Evolutionary conservation across 2,888 invertebrate species (phyloP).

Genomic region (Argynnis bischoffii): DNA sequence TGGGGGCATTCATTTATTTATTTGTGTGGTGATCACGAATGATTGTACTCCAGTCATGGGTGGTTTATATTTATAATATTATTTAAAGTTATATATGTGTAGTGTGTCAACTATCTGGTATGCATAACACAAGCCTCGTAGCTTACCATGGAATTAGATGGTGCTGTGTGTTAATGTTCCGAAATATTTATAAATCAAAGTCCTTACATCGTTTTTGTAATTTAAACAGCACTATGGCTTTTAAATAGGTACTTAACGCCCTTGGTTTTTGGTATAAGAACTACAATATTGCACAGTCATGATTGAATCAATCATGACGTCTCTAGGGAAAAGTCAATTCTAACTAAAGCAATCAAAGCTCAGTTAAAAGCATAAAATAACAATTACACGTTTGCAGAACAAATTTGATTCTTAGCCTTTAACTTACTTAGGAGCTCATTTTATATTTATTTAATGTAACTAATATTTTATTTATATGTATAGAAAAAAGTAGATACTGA

Average conservation of each 20-base stretch:
- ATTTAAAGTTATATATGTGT: too few relatives aligned
- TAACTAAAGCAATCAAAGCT: slow-evolving; percentile 6
- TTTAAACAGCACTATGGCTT: not conserved
- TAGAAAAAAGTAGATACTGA: too few relatives aligned
- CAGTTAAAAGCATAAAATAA: slow-evolving; percentile 14
- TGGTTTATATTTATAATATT: too few relatives aligned
- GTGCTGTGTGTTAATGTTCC: too few relatives aligned
- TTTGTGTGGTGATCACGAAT: too few relatives aligned
- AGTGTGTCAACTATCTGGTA: too few relatives aligned
- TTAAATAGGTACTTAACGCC: slow-evolving; percentile 22
- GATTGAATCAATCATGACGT: slow-evolving; percentile 17
- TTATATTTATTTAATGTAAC: not conserved
- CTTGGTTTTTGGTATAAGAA: slow-evolving; percentile 2
- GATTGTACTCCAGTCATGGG: too few relatives aligned
- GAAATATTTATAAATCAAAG: not conserved
- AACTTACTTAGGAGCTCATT: not conserved
- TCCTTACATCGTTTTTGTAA: not conserved
- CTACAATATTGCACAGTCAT: slow-evolving; percentile 20
- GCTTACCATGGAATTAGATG: too few relatives aligned
- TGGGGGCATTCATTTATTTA: too few relatives aligned
- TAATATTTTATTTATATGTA: too few relatives aligned
- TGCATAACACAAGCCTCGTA: too few relatives aligned
- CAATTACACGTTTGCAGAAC: not conserved
- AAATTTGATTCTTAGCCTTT: not conserved
- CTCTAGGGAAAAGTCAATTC: slow-evolving; percentile 14